Conservation (phyloP, 2,113 vertebrate species). For the Motacilla tschutschensis region DNA sequence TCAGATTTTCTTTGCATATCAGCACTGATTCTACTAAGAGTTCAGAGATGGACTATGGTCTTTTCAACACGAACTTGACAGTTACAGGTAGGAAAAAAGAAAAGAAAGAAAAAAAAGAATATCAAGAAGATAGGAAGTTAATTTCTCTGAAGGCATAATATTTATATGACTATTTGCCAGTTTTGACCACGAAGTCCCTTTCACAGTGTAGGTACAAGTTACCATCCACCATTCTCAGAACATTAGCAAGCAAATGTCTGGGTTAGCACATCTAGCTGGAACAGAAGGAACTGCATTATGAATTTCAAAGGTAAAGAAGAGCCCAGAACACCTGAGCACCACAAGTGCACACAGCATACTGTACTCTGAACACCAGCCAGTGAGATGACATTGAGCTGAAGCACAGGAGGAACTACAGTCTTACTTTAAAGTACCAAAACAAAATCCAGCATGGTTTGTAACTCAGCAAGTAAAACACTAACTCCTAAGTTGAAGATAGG, state of each 20-base stretch:
- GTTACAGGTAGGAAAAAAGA: rapidly evolving
- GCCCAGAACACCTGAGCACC: neutral
- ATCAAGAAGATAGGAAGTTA: neutral
- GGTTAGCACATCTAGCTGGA: neutral
- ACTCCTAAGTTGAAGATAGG: neutral
- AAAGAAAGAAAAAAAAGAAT: rapidly evolving
- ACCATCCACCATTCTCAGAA: neutral
- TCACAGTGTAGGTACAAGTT: neutral
- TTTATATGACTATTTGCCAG: neutral
- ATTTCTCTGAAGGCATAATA: neutral
- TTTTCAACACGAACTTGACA: neutral
- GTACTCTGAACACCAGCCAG: neutral
- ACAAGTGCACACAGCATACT: neutral
- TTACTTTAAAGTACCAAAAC: neutral
- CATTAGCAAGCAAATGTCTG: neutral
- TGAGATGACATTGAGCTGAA: neutral
- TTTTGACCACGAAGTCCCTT: neutral
- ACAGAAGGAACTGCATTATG: neutral
- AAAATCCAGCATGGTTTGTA: neutral
- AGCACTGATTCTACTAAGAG: neutral
- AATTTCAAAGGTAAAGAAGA: neutral
- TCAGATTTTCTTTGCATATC: neutral
- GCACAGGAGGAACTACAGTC: neutral
- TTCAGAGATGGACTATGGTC: neutral
- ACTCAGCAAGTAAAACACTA: neutral